Evolutionary conservation across 53 echinoderm and acorn worm species (phyloP).

Genomic region (Patiria pectinifera): DNA sequence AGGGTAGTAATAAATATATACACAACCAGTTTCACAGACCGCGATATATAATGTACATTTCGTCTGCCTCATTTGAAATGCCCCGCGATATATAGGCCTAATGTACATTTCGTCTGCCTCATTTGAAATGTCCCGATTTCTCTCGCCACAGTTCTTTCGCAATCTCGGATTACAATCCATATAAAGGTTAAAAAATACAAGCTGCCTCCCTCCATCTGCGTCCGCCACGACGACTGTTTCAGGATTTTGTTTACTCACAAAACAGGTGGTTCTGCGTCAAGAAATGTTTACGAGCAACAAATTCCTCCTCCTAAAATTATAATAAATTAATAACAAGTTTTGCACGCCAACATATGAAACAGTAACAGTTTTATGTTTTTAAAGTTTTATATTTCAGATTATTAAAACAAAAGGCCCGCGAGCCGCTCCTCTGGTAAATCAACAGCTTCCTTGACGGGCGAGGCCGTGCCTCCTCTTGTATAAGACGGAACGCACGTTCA

Average conservation of each 20-base stretch:
- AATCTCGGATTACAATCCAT: conserved; percentile 24
- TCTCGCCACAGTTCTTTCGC: neutral
- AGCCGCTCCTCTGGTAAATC: conserved; percentile 1
- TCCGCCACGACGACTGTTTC: conserved; percentile 14
- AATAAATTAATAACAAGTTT: neutral
- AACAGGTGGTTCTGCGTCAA: conserved; percentile 40
- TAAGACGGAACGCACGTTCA: conserved; percentile 28
- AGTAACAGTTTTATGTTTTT: neutral
- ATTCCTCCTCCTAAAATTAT: neutral
- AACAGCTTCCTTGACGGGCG: conserved; percentile 42
- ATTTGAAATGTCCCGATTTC: conserved; percentile 38
- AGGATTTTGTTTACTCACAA: neutral
- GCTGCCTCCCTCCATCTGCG: neutral
- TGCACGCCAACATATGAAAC: neutral
- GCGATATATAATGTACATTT: neutral
- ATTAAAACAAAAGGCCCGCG: neutral
- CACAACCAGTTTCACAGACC: neutral
- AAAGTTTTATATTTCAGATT: neutral
- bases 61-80: neutral
- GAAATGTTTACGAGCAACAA: neutral
- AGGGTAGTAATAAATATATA: neutral
- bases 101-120: neutral
- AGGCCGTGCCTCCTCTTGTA: conserved; percentile 32
- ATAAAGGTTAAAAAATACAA: neutral
- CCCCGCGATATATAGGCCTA: neutral